Conservation (phyloP, 2,113 vertebrate genomes). For the Petrocephalus microphthalmus region DNA sequence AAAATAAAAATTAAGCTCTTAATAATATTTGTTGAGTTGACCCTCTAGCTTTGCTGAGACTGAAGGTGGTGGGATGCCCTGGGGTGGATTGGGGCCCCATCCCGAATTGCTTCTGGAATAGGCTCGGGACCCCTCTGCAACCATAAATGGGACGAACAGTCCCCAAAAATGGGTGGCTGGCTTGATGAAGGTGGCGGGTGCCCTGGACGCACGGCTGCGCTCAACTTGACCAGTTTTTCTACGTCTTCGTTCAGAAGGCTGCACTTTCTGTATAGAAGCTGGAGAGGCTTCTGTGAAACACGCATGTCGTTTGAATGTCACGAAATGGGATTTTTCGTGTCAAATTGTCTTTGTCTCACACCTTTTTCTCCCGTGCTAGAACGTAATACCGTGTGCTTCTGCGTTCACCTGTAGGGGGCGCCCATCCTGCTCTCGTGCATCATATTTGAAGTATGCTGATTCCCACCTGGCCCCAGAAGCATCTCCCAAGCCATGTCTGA, state of each 20-base stretch:
- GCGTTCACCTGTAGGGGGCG: constrained; percentile 15
- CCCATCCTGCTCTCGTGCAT: constrained; percentile 19
- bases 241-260: background rate
- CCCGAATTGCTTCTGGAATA: no score
- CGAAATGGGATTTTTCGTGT: background rate
- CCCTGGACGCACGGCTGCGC: no score
- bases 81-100: no score
- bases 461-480: background rate
- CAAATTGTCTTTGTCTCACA: background rate
- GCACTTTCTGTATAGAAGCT: background rate
- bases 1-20: no score
- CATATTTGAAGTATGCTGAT: constrained; percentile 39
- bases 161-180: no score
- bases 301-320: background rate
- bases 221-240: background rate
- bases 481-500: constrained; percentile 46
- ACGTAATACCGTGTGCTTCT: background rate
- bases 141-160: no score
- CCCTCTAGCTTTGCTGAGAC: background rate
- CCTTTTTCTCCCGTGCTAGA: background rate
- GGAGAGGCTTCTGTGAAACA: background rate
- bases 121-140: no score
- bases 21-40: no score
- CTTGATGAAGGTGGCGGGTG: no score
- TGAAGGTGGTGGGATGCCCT: background rate